Evolutionary conservation across 2,113 vertebrate species (phyloP).

Genomic region (zebrafish (Danio rerio)): DNA sequence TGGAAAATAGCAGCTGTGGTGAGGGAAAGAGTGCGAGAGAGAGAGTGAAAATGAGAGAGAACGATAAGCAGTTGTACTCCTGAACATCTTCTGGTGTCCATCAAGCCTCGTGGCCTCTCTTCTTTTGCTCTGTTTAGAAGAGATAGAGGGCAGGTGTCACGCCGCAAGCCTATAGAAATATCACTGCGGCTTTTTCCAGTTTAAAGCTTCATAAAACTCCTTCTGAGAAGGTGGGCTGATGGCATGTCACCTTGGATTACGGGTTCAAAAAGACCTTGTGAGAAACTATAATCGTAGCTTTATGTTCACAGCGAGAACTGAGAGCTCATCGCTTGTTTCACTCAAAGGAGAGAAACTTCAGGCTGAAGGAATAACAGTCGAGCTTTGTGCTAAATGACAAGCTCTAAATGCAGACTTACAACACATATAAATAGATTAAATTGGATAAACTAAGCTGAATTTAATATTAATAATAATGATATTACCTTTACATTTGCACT

Average conservation of each 20-base stretch:
- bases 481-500: too few relatives aligned
- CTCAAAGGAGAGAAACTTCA: neutral
- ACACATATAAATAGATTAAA: neutral
- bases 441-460: neutral
- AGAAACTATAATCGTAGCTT: neutral
- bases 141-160: conserved; percentile 12
- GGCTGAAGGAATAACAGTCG: neutral
- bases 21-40: neutral
- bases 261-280: conserved; percentile 2
- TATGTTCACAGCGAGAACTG: neutral
- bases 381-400: neutral
- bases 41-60: neutral
- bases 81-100: conserved; percentile 1
- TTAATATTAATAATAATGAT: too few relatives aligned
- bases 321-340: conserved; percentile 7
- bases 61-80: neutral
- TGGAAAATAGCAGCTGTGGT: neutral
- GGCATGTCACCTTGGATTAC: conserved; percentile 16
- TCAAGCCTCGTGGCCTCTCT: conserved; percentile 6
- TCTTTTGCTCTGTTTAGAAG: neutral
- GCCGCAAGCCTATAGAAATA: conserved; percentile 12
- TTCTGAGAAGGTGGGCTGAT: neutral
- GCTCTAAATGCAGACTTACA: neutral
- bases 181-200: conserved; percentile 21
- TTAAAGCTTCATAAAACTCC: conserved; percentile 39